Evolutionary conservation across 2,797 vertebrate genomes (phyloP), one percentile per base, ranked within the genome.

Genomic region (Phaenicophaeus curvirostris): DNA sequence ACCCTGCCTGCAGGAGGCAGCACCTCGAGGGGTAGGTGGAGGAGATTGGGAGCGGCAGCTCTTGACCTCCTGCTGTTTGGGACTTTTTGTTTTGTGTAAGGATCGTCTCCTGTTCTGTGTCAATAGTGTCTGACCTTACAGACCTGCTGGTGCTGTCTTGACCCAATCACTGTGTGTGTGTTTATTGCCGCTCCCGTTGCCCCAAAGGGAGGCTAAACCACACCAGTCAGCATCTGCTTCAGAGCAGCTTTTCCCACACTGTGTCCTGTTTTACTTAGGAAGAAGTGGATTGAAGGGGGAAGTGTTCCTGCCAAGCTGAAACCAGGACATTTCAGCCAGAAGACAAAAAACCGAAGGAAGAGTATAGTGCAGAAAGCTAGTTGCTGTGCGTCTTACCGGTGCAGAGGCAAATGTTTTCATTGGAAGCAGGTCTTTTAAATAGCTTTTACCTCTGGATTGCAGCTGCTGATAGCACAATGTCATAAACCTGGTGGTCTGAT

Each of bases 41-140:
- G 33, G 19, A 18, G n/a, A 11, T 21, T 31, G 17, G 8, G 24
- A 48, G 48, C n/a, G 42, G 35, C 21, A 2, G 6, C 33, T 57
- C 10, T 31, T 69, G 25, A 31, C 5, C 30, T 76, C 20, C 14
- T 18, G 48, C 7, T 50, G 9, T 0, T 6, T 61, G 39, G 13
- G 39, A 9, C 13, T 39, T 46, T 78, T n/a, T 58, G 21, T 33
- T 24, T 35, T 21, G 11, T 24, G 35, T 30, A 16, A 25, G 73
- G 44, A 15, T 37, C 77, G 46, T 11, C 42, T 73, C 15, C 63
- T 39, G 39, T 39, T 39, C 39, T 28, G 0, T 33, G 30, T 7
- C 30, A 6, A 0, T 2, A 17, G 27, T 5, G 24, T 16, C 58
- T 2, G 3, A 28, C 69, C 48, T 16, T 1, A 4, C 3, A 20